These are phyloP conservation scores for Melanocharis versteri DNA, from an alignment of 2,113 vertebrate species.

Conservation along the genomic window DNA sequence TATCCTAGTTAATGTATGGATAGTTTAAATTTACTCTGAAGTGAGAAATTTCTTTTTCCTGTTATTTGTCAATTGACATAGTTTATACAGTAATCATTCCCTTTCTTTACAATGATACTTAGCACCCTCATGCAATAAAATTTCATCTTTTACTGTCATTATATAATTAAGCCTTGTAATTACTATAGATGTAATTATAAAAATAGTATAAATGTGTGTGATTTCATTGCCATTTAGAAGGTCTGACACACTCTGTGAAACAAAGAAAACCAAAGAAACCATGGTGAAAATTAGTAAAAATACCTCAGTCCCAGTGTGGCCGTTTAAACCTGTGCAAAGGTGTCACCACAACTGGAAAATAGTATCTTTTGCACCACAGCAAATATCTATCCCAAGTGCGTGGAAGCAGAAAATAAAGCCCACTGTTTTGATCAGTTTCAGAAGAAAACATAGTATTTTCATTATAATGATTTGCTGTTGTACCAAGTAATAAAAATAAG, in stretches of 20 bases:
- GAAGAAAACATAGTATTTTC: not conserved
- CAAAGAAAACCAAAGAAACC: not conserved
- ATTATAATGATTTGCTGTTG: not conserved
- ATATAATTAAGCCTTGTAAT: not conserved
- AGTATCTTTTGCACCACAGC: not conserved
- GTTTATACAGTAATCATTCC: not conserved
- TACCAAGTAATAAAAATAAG: not conserved
- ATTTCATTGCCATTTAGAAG: constrained; percentile 5
- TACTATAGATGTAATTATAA: not conserved
- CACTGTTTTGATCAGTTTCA: not conserved
- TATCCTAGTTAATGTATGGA: not conserved
- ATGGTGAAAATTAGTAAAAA: not conserved
- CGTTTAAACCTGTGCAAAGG: not conserved
- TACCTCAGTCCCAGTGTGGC: not conserved
- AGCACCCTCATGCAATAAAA: not conserved
- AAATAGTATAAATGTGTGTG: not conserved
- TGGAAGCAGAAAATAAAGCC: not conserved
- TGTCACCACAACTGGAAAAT: not conserved
- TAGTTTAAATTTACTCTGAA: not conserved
- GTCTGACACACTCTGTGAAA: not conserved
- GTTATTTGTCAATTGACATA: not conserved
- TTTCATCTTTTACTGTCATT: not conserved
- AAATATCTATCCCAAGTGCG: not conserved
- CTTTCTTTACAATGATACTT: not conserved
- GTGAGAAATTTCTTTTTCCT: not conserved